A percentile compares a stretch with the other conserved stretches of the same genome.
These are phyloP conservation scores for Malacosoma neustria DNA, from an alignment of 2,888 invertebrate species.

Conservation along the genomic window DNA sequence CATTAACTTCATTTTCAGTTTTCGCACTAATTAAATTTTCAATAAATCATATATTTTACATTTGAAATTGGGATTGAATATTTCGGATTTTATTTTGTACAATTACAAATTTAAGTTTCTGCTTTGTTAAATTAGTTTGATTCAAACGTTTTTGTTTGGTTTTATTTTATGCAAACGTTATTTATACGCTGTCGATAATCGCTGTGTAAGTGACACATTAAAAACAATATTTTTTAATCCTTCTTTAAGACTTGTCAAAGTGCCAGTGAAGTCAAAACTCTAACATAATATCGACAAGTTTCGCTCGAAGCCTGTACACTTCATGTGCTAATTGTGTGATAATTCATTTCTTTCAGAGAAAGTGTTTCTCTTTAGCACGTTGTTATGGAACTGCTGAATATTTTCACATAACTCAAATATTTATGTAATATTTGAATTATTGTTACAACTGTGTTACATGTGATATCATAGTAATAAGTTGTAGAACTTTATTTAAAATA, in stretches of 20 bases:
- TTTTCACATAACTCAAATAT: neutral
- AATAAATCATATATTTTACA: no score
- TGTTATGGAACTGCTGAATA: neutral
- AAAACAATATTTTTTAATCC: constrained; percentile 4
- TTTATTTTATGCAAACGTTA: no score
- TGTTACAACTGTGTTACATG: no score
- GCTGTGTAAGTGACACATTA: no score
- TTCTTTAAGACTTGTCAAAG: neutral
- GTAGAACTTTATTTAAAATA: no score
- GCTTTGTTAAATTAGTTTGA: constrained; percentile 9
- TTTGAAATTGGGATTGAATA: neutral
- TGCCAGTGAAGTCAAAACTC: neutral
- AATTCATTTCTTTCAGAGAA: neutral
- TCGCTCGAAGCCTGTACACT: neutral
- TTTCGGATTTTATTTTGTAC: neutral
- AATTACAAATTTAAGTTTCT: neutral
- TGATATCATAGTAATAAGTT: no score
- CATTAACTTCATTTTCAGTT: constrained; percentile 2
- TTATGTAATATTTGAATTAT: no score
- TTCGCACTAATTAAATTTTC: neutral
- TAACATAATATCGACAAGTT: neutral
- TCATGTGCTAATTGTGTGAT: neutral
- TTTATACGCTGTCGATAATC: no score
- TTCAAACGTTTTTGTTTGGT: constrained; percentile 4
- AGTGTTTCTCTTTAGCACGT: neutral